Percentiles rank a stretch among this genome's conserved stretches.
These are phyloP conservation scores for Sorex fumeus DNA, from an alignment of 2,113 vertebrate species.

Conservation along the genomic window DNA sequence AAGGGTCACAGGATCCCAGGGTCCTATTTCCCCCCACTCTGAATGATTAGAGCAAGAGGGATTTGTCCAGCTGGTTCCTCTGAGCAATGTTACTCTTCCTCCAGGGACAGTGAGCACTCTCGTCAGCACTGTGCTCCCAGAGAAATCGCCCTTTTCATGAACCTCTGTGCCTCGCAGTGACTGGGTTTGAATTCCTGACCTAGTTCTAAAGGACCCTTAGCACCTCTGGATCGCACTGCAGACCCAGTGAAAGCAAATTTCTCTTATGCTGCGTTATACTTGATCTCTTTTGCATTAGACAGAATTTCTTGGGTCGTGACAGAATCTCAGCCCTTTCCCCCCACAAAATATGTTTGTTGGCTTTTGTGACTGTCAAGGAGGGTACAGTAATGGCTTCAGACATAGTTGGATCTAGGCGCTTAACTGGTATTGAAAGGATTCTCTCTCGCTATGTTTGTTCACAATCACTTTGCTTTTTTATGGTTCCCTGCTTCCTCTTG, in stretches of 20 bases:
- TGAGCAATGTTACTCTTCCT: background rate
- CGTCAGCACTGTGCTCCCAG: background rate
- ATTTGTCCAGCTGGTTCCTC: background rate
- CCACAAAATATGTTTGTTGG: background rate
- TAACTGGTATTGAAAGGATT: background rate
- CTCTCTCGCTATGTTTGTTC: background rate
- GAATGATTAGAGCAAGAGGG: background rate
- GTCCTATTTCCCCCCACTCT: background rate
- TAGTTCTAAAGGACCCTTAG: conserved; percentile 3
- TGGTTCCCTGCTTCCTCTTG: too few species aligned
- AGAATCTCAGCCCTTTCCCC: background rate
- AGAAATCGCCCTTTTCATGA: background rate
- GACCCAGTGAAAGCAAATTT: conserved; percentile 18
- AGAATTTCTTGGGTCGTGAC: background rate
- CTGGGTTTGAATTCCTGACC: conserved; percentile 34
- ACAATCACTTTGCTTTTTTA: background rate
- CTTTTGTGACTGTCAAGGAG: background rate
- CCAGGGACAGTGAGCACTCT: background rate
- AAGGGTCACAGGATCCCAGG: background rate
- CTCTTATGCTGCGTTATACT: background rate
- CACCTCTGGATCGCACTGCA: background rate
- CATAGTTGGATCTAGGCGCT: background rate
- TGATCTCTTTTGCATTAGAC: conserved; percentile 14
- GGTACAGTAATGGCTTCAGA: background rate
- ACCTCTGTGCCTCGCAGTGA: background rate